phyloP scores from a whole-genome alignment of 2,797 vertebrate species.

The Microtus californicus region DNA sequence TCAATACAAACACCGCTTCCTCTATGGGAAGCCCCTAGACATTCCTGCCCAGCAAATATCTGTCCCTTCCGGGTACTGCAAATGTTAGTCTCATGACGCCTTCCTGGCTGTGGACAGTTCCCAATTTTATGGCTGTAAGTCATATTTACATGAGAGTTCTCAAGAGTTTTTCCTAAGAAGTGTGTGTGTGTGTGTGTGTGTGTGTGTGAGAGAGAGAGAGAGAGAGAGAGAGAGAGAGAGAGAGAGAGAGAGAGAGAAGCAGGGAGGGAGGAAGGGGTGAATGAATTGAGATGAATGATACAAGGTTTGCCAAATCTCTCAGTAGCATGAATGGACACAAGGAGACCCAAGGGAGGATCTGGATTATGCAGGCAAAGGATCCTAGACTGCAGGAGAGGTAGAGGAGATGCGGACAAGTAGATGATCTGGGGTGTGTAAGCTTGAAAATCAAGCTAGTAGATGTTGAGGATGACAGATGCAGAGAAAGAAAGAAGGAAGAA shows the following conservation, averaged over 20 bases:
- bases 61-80: neutral
- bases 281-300: neutral
- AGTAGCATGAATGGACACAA: neutral
- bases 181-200: neutral
- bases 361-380: neutral
- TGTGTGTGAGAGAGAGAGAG: neutral
- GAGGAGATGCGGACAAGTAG: neutral
- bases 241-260: neutral
- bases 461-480: neutral
- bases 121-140: neutral
- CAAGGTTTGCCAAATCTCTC: neutral
- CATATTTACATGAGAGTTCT: neutral
- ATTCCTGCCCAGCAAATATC: neutral
- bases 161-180: neutral
- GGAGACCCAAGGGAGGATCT: neutral
- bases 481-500: neutral
- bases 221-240: neutral
- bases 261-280: neutral
- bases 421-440: neutral
- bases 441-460: neutral
- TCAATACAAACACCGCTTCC: neutral
- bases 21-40: conserved; percentile 42
- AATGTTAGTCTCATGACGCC: neutral
- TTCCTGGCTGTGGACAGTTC: neutral
- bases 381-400: neutral